Evolutionary conservation across 1,140 invertebrate species (phyloP).

Genomic region (Mercenaria mercenaria): DNA sequence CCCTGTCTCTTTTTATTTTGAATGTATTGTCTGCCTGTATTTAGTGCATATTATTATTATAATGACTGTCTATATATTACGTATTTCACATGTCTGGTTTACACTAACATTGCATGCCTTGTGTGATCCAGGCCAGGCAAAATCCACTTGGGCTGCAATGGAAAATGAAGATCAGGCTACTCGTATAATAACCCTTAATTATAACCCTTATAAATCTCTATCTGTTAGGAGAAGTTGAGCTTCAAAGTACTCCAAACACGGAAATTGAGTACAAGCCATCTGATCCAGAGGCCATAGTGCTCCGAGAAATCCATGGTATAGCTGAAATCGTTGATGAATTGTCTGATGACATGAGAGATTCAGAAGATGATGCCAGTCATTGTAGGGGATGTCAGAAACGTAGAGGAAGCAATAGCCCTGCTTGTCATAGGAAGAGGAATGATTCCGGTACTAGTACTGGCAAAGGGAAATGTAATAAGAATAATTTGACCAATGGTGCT

Average conservation of each 20-base stretch:
- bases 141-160: too few species aligned
- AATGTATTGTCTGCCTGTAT: too few species aligned
- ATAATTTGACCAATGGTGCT: too few species aligned
- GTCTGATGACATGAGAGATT: not conserved
- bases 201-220: too few species aligned
- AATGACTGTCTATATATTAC: too few species aligned
- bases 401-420: not conserved
- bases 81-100: too few species aligned
- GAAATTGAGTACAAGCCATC: not conserved
- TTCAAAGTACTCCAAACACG: not conserved
- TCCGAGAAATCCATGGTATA: not conserved
- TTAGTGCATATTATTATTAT: too few species aligned
- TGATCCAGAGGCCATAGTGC: not conserved
- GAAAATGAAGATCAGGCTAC: too few species aligned
- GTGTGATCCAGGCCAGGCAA: too few species aligned
- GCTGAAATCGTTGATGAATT: not conserved
- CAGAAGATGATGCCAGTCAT: not conserved
- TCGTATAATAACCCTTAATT: too few species aligned
- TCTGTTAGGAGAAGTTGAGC: not conserved
- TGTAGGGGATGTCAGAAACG: not conserved
- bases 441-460: not conserved
- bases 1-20: too few species aligned
- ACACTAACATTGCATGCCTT: too few species aligned
- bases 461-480: not conserved
- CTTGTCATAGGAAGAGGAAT: not conserved